Base-by-base conservation (phyloP, 2,113 vertebrate species). In the Phalacrocorax brasilianus region DNA sequence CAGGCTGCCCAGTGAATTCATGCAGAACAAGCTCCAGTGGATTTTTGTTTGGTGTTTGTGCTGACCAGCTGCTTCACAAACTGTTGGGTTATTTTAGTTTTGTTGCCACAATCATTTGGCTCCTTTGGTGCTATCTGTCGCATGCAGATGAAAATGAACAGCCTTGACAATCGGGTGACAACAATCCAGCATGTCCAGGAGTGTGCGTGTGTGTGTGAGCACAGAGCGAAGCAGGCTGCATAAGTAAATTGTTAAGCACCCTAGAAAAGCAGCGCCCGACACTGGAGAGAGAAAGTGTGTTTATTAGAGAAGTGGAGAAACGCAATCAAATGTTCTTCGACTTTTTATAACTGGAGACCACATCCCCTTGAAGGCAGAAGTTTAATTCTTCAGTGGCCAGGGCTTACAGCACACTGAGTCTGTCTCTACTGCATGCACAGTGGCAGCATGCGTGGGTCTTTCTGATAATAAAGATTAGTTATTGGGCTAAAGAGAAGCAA, bases 11-110 rank as follows among this genome's bases (percentile, higher is more conserved):
- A 70, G 76, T 74, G 44, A 92, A 93, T 87, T 95, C 67, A 38
- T 70, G 47, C 52, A 50, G 72, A 97, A 75, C 73, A 61, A 45
- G 32, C 77, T 96, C 70, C 72, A 86, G 83, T n/a, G 40, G 65
- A 24, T 81, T 96, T 70, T n/a, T 62, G 24, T 93, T 97, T 73
- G 59, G n/a, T 92, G 9, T 91, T 95, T 68, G 13, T 53, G 62
- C 71, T 68, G n/a, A 81, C 78, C 96, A 96, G 79, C 92, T 97
- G 95, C 85, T 97, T 62, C 66, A n/a, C 89, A 92, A 61, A 91
- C 67, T 65, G 28, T 82, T 90, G 63, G 50, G 42, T 59, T 93
- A 55, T 52, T 73, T 93, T 40, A 90, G 88, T 50, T 95, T 19
- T 52, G 67, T 91, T 56, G 59, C 83, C 61, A 27, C 75, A 68